These are phyloP conservation scores for Petrosia ficiformis DNA, from an alignment of 37 sponge, comb jelly and placozoan genomes.

Conservation along the genomic window DNA sequence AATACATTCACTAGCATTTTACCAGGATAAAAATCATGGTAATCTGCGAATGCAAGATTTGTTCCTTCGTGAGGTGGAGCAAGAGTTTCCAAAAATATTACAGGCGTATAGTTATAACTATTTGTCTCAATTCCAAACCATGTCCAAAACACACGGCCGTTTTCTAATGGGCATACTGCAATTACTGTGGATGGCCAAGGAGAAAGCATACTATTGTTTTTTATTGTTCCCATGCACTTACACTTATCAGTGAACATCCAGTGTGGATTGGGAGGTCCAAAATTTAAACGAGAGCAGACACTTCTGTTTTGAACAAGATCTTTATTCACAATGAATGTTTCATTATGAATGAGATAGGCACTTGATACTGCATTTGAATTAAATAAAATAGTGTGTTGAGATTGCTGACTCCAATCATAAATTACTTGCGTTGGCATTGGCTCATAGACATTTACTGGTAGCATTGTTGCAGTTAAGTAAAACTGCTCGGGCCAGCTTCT, in stretches of 20 bases:
- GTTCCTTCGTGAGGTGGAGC: conserved; percentile 10
- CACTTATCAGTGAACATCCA: conserved; percentile 31
- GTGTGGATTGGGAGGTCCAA: conserved; percentile 17
- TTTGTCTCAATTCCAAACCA: conserved; percentile 21
- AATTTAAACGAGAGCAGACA: background rate
- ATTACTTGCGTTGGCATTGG: conserved; percentile 23
- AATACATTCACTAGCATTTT: background rate
- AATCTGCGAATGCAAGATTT: conserved; percentile 10
- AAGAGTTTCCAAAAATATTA: conserved; percentile 1
- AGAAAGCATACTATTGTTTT: conserved; percentile 4
- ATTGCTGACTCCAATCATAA: conserved; percentile 11
- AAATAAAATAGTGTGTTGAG: conserved; percentile 11
- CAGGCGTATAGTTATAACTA: background rate
- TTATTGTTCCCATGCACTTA: conserved; percentile 27
- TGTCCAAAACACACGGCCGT: conserved; percentile 31
- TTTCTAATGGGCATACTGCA: conserved; percentile 12
- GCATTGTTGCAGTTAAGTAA: conserved; percentile 28
- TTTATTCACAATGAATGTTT: conserved; percentile 5
- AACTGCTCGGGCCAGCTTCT: conserved; percentile 18
- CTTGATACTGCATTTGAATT: background rate
- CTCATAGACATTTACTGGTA: conserved; percentile 11
- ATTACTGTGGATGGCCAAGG: conserved; percentile 15
- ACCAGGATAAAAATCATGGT: conserved; percentile 10
- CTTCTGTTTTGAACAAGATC: background rate
- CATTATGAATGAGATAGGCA: conserved; percentile 9